Base-by-base conservation (phyloP, 2,113 vertebrate genomes). In the Psilopsiagon aurifrons region DNA sequence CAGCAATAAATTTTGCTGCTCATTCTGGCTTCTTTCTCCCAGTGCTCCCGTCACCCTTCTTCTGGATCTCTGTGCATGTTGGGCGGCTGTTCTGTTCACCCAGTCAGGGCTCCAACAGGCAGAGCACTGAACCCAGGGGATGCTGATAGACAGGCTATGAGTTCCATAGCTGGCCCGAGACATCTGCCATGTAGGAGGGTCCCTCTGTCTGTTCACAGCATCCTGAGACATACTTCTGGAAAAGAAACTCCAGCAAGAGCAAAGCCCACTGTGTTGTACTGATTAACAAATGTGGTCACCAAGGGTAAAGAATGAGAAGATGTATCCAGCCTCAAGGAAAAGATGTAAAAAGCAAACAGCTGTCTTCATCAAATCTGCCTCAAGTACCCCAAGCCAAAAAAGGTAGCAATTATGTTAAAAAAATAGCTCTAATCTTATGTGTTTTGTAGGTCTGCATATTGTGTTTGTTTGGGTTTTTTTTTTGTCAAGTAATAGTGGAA, bases 91-190 rank as follows among this genome's bases (percentile, higher is more conserved):
- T 0, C 37, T 54, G 10, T 20, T 66, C 29, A 16, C 20, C 10
- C 39, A 28, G 43, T 1, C 0, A 3, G 11, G 24, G 41, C 18
- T 10, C 37, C 3, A 2, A 8, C 3, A 14, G 19, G 39, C 19
- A 27, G 39, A 76, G 44, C 5, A 1, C 27, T 68, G 68, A 11
- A 5, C 24, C 33, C 15, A 4, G 9, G 29, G 43, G 28, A 3
- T 87, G 76, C 68, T 69, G 33, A 81, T 57, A 43, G 39, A 17
- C 39, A 66, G 28, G n/a, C 49, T 57, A 19, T 22, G 52, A 54
- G 27, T 71, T 77, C 83, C 0, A 0, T 27, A n/a, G 63, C 74
- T 83, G 49, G 5, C 70, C 57, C 16, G 16, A 43, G 57, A 25
- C n/a, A 15, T n/a, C 57, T 57, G 3, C n/a, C 33, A 5, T 35